Percentiles rank a stretch among this genome's conserved stretches.
Conservation (phyloP, 2,113 vertebrate genomes). For the Microtus oregoni region DNA sequence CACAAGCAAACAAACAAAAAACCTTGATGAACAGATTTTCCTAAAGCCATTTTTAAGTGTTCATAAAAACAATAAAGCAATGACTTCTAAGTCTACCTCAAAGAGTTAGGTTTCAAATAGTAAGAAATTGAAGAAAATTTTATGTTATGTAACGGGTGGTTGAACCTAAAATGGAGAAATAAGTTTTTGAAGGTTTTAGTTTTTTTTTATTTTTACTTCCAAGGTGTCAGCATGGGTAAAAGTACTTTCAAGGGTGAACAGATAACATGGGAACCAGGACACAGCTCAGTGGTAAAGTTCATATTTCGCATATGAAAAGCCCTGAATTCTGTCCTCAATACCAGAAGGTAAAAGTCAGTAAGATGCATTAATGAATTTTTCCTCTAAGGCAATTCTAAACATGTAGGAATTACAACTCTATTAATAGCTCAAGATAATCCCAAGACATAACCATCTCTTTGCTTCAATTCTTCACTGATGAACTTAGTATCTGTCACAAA, state of each 20-base stretch:
- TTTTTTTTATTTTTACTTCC: not conserved
- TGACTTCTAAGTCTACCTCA: slow-evolving; percentile 27
- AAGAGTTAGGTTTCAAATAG: slow-evolving; percentile 6
- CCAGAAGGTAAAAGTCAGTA: not conserved
- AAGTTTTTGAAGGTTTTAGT: not conserved
- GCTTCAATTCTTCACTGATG: not conserved
- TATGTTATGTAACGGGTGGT: slow-evolving; percentile 19
- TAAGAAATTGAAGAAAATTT: slow-evolving; percentile 37
- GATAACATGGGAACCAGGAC: not conserved
- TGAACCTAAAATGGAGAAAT: slow-evolving; percentile 14
- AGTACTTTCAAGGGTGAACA: not conserved
- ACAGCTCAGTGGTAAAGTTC: too few relatives aligned
- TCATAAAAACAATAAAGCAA: slow-evolving; percentile 44
- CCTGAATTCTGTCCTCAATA: not conserved
- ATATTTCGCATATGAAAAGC: not conserved
- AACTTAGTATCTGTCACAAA: not conserved
- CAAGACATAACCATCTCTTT: not conserved
- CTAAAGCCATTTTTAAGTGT: slow-evolving; percentile 60
- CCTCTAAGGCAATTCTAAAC: slow-evolving; percentile 36
- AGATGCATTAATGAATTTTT: slow-evolving; percentile 9
- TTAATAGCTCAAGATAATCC: slow-evolving; percentile 27
- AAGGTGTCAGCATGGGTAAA: not conserved
- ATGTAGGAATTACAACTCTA: not conserved
- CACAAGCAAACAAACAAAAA: not conserved
- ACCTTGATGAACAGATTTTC: not conserved